Percentiles rank a stretch among this genome's conserved stretches.
Conservation (phyloP, 1,140 invertebrate genomes). For the Ephestia elutella region DNA sequence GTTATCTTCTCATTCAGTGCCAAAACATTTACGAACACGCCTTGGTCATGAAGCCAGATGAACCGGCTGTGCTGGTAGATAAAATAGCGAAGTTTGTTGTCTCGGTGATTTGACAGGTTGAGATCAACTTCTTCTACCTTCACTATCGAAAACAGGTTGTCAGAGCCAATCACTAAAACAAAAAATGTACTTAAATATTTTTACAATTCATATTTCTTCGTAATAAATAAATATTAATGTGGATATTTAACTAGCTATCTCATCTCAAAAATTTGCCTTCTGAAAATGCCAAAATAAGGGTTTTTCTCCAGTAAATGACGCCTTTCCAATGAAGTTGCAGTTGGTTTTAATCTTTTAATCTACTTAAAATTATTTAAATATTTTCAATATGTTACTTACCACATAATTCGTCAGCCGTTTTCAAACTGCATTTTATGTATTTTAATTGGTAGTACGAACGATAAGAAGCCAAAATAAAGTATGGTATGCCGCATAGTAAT, state of each 20-base stretch:
- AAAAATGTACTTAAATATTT: conserved; percentile 5
- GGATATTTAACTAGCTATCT: no score
- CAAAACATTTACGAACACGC: conserved; percentile 69
- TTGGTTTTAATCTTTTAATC: no score
- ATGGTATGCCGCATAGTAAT: conserved; percentile 69
- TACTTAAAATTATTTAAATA: no score
- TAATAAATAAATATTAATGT: no score
- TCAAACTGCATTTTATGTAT: conserved; percentile 72
- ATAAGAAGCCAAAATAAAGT: conserved; percentile 71
- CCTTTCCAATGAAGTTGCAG: no score
- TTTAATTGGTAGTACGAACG: conserved; percentile 65
- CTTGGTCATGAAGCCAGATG: conserved; percentile 71
- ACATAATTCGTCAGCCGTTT: conserved; percentile 69
- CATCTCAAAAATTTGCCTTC: no score
- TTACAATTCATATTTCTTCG: background rate
- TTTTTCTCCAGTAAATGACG: no score
- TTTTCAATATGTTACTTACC: no score
- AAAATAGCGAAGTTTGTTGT: conserved; percentile 71
- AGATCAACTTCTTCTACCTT: conserved; percentile 62
- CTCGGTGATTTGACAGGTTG: conserved; percentile 59
- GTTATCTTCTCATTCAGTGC: conserved; percentile 70
- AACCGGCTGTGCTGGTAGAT: conserved; percentile 73
- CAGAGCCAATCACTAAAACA: conserved; percentile 67
- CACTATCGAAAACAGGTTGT: conserved; percentile 59
- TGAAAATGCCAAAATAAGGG: no score